These are phyloP conservation scores for Cromileptes altivelis DNA, from an alignment of 2,113 vertebrate genomes.

Conservation along the genomic window DNA sequence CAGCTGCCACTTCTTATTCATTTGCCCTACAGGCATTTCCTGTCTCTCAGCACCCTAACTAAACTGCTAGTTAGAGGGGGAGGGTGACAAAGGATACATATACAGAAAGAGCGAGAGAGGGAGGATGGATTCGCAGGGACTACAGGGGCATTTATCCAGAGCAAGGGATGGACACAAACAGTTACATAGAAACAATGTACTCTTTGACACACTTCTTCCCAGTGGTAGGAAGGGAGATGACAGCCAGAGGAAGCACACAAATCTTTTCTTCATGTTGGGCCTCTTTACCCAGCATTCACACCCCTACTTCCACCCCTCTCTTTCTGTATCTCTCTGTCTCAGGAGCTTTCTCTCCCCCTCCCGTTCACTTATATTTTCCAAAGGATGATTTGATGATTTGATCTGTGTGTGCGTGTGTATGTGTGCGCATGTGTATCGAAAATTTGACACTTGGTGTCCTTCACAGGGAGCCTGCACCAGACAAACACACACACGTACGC, in stretches of 20 bases:
- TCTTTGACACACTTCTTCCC: conserved; percentile 75
- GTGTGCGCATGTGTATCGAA: background rate
- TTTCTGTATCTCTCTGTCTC: conserved; percentile 47
- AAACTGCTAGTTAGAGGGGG: conserved; percentile 62
- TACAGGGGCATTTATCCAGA: conserved; percentile 48
- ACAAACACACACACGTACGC: background rate
- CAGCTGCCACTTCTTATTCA: conserved; percentile 72
- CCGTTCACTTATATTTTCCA: conserved; percentile 18
- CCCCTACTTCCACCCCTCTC: conserved; percentile 51
- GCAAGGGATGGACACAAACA: conserved; percentile 67
- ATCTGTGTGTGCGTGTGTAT: background rate
- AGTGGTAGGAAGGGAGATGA: conserved; percentile 70
- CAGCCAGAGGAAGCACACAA: conserved; percentile 68
- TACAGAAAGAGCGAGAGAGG: conserved; percentile 16
- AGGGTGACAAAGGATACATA: conserved; percentile 45
- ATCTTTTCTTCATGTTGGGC: conserved; percentile 71
- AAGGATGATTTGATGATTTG: conserved; percentile 16
- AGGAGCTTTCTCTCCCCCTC: background rate
- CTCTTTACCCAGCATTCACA: conserved; percentile 61
- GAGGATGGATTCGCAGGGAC: conserved; percentile 48
- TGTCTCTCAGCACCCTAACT: conserved; percentile 65
- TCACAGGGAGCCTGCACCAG: conserved; percentile 36
- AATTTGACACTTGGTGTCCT: conserved; percentile 40
- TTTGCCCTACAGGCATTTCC: conserved; percentile 70
- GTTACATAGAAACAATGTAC: conserved; percentile 71